These are phyloP conservation scores for Neodiprion pinetum DNA, from an alignment of 1,140 invertebrate genomes.

Conservation along the genomic window DNA sequence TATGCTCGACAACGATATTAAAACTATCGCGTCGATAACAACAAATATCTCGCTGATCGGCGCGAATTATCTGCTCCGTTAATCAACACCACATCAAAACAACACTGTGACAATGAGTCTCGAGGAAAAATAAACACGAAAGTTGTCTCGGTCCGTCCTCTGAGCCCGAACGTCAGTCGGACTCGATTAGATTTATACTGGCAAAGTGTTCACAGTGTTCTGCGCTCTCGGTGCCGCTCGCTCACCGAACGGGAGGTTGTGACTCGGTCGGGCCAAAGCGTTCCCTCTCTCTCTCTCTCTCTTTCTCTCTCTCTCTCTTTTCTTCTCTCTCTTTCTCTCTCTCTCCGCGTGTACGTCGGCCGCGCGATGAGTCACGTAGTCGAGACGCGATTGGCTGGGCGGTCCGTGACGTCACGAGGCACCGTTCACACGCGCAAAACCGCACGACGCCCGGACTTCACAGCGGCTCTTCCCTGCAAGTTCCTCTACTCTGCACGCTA, in stretches of 20 bases:
- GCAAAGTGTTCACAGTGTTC: neutral
- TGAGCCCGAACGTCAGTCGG: conserved; percentile 12
- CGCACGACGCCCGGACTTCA: no score
- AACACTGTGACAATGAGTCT: conserved; percentile 35
- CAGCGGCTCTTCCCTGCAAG: no score
- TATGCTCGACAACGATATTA: neutral
- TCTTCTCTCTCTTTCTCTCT: conserved; percentile 8
- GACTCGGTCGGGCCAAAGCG: neutral
- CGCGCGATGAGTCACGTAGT: neutral
- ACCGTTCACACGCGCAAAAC: neutral
- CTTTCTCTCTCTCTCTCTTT: conserved; percentile 3
- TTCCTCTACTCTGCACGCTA: no score
- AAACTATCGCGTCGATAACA: neutral
- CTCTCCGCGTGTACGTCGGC: neutral
- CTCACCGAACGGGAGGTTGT: neutral
- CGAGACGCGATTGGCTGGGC: neutral
- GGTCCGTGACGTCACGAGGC: conserved; percentile 1
- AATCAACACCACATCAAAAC: no score
- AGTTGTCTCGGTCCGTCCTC: conserved; percentile 47
- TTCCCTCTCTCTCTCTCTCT: conserved; percentile 10
- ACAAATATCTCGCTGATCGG: conserved; percentile 31
- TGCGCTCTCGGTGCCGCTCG: neutral
- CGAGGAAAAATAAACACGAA: conserved; percentile 49
- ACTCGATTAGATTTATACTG: neutral
- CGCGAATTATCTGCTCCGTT: conserved; percentile 26